Conservation (phyloP, 37 sponge, comb jelly and placozoan genomes). For the Oopsacas minuta region DNA sequence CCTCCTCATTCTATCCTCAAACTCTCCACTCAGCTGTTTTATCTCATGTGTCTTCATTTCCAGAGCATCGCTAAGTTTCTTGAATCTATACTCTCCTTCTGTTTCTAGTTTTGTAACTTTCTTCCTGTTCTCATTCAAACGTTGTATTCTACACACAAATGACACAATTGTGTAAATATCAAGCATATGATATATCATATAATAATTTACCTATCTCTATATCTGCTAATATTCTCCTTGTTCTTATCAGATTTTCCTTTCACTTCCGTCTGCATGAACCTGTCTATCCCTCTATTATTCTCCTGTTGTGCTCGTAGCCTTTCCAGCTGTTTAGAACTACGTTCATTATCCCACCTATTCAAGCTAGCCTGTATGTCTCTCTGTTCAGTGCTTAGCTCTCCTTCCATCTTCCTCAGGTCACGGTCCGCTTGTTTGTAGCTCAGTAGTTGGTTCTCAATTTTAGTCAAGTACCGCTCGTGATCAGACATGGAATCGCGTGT, state of each 20-base stretch:
- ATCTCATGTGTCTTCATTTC: not conserved
- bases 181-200: not conserved
- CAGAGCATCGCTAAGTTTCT: not conserved
- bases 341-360: not conserved
- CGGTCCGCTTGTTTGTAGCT: not conserved
- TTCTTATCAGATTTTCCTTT: not conserved
- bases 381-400: not conserved
- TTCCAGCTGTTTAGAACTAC: not conserved
- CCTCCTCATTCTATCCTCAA: not conserved
- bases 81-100: not conserved
- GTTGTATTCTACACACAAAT: not conserved
- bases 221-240: not conserved
- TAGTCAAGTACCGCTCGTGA: not conserved
- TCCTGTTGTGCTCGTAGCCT: not conserved
- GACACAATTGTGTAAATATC: too few relatives aligned
- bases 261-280: not conserved
- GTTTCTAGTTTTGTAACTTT: not conserved
- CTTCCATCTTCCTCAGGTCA: not conserved
- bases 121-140: not conserved
- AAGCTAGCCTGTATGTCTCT: not conserved
- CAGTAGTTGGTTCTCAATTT: not conserved
- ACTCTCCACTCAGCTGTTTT: slow-evolving; percentile 6
- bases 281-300: not conserved
- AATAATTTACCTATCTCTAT: not conserved
- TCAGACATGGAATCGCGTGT: not conserved